A percentile compares a stretch with the other conserved stretches of the same genome.
phyloP scores from a whole-genome alignment of 1,140 invertebrate species.

The Drosophila cardini region DNA sequence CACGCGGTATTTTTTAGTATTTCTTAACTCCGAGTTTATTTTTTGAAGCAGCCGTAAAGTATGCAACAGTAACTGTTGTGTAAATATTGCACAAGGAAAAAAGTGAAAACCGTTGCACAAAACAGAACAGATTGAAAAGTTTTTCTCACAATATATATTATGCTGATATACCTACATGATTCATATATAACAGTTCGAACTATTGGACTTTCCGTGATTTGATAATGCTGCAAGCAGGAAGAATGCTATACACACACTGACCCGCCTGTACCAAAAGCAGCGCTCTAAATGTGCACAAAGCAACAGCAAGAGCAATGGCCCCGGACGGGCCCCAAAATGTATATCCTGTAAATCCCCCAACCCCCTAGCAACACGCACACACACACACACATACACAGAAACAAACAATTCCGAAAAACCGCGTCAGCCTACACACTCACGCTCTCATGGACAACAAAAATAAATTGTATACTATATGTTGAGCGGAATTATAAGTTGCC shows the following conservation, averaged over 20 bases:
- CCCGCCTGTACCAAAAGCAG: constrained; percentile 57
- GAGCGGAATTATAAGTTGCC: constrained; percentile 72
- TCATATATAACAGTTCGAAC: constrained; percentile 22
- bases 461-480: constrained; percentile 24
- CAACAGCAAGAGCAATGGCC: constrained; percentile 56
- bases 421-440: constrained; percentile 39
- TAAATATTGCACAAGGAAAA: not conserved
- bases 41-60: not conserved
- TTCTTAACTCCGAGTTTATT: not conserved
- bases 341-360: constrained; percentile 12
- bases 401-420: constrained; percentile 26
- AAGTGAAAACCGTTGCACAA: not conserved
- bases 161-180: constrained; percentile 38
- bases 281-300: constrained; percentile 57
- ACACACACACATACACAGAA: too few species aligned
- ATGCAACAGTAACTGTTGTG: not conserved
- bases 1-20: too few species aligned
- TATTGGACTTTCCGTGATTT: constrained; percentile 20
- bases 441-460: constrained; percentile 10
- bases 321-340: constrained; percentile 65
- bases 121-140: not conserved
- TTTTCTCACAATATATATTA: not conserved
- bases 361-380: not conserved
- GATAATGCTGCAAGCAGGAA: constrained; percentile 51
- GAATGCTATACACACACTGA: constrained; percentile 64